A percentile compares a stretch with the other conserved stretches of the same genome.
These are phyloP conservation scores for Leucosticte australis DNA, from an alignment of 2,113 vertebrate genomes.

Conservation along the genomic window DNA sequence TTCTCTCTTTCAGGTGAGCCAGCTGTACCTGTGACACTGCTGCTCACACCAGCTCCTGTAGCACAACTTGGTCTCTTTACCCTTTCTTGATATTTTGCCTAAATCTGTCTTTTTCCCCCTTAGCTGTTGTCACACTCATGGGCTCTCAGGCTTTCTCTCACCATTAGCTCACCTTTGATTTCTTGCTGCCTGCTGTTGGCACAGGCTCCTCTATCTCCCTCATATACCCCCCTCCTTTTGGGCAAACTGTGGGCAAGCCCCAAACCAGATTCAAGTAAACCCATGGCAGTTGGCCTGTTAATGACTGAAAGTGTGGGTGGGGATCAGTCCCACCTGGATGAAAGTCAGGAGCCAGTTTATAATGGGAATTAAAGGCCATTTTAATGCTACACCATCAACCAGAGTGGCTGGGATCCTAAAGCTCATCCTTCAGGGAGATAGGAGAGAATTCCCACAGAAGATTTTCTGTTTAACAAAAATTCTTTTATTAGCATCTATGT, in stretches of 20 bases:
- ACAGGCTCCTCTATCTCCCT: neutral
- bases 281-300: neutral
- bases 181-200: neutral
- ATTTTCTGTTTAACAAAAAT: neutral
- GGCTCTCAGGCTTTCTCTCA: neutral
- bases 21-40: neutral
- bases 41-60: neutral
- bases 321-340: neutral
- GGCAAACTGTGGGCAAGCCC: neutral
- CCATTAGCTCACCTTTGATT: neutral
- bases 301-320: neutral
- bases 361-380: neutral
- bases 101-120: neutral
- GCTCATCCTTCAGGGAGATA: neutral
- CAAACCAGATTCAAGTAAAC: neutral
- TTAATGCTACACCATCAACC: neutral
- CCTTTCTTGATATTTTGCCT: neutral
- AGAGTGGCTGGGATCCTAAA: neutral
- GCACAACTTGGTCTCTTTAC: neutral
- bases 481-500: neutral
- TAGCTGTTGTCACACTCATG: neutral
- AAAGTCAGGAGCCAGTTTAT: neutral
- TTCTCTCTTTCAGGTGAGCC: fast-evolving
- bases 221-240: fast-evolving
- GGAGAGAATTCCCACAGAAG: neutral